These are phyloP conservation scores for Mimas tiliae DNA, from an alignment of 2,888 invertebrate species.

Conservation along the genomic window DNA sequence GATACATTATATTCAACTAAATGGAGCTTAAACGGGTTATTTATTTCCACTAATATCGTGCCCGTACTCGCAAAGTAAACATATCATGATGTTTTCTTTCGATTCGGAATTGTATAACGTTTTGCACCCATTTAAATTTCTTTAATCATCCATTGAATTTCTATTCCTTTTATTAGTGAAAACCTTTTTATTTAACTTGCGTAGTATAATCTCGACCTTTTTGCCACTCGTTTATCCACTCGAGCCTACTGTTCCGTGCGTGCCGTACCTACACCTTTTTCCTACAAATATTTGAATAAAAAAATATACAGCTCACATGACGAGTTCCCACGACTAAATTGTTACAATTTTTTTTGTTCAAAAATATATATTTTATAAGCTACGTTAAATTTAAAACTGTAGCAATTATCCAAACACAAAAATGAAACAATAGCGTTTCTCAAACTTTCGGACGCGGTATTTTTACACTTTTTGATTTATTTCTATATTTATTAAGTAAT, in stretches of 20 bases:
- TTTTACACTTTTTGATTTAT: too few relatives aligned
- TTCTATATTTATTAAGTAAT: too few relatives aligned
- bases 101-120: not conserved
- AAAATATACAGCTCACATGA: not conserved
- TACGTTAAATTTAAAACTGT: too few relatives aligned
- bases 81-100: not conserved
- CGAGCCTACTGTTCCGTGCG: not conserved
- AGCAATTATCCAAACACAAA: too few relatives aligned
- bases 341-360: too few relatives aligned
- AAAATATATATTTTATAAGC: too few relatives aligned
- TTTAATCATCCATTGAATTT: constrained; percentile 4
- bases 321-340: not conserved
- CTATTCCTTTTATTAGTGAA: not conserved
- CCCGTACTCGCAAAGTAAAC: not conserved
- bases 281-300: too few relatives aligned
- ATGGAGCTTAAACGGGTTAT: too few relatives aligned
- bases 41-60: not conserved
- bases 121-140: not conserved
- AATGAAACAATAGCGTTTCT: too few relatives aligned
- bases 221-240: constrained; percentile 4
- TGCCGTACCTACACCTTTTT: too few relatives aligned
- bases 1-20: too few relatives aligned
- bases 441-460: too few relatives aligned
- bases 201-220: constrained; percentile 10
- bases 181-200: constrained; percentile 13